A percentile compares a stretch with the other conserved stretches of the same genome.
Evolutionary conservation across 2,888 invertebrate species (phyloP).

Genomic region (Mechanitis messenoides): DNA sequence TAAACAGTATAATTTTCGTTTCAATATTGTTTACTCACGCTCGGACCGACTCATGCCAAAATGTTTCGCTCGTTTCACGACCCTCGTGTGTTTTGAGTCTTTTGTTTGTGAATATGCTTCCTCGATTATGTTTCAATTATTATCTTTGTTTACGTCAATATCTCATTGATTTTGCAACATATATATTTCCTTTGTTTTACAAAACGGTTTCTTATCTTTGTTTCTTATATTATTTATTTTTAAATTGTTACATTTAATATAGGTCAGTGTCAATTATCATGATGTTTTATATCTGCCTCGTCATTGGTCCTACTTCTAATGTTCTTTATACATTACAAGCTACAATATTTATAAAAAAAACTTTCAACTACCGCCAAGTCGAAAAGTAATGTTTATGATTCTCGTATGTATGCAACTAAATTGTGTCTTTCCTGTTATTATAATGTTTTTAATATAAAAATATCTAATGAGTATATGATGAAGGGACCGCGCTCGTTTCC

Average conservation of each 20-base stretch:
- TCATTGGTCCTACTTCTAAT: too few species aligned
- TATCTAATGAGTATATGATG: slow-evolving; percentile 39
- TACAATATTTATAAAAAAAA: too few species aligned
- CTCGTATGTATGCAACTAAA: too few species aligned
- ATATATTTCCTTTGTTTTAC: slow-evolving; percentile 11
- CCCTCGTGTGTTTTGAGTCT: slow-evolving; percentile 44
- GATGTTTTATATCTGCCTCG: too few species aligned
- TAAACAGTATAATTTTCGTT: slow-evolving; percentile 59
- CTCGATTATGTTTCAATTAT: slow-evolving; percentile 41
- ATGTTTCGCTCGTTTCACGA: slow-evolving; percentile 26
- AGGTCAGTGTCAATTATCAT: too few species aligned
- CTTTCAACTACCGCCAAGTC: too few species aligned
- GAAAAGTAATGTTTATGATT: too few species aligned
- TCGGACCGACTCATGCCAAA: slow-evolving; percentile 52
- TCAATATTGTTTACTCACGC: slow-evolving; percentile 60
- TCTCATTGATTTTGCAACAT: slow-evolving; percentile 3
- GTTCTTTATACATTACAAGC: too few species aligned
- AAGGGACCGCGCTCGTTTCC: slow-evolving; percentile 46
- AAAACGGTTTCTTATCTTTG: neutral
- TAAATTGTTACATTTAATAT: too few species aligned
- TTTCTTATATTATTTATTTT: neutral
- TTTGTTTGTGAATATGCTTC: slow-evolving; percentile 54
- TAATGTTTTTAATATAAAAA: too few species aligned
- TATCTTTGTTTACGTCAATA: slow-evolving; percentile 36
- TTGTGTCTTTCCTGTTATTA: too few species aligned